Evolutionary conservation across 2,113 vertebrate species (phyloP), one percentile per base, ranked within the genome.

Genomic region (Psephotus haematonotus): DNA sequence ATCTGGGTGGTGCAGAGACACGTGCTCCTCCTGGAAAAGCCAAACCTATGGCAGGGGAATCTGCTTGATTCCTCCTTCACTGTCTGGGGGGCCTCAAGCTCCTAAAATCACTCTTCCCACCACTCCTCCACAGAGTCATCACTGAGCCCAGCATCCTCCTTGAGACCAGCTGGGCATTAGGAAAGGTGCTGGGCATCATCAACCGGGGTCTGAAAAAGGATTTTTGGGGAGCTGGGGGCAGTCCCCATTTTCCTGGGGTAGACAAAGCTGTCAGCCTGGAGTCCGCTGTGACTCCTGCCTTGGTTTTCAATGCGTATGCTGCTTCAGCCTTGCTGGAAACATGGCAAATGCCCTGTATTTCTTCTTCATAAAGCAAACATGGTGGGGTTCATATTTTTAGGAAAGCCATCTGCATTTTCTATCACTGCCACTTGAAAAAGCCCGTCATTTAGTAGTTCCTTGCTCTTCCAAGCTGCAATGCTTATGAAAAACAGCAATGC

Each of bases 151-250:
- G 41, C 49, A 70, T 24, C 33, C 43, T 57, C 33, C 49, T 60
- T 0, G 0, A 46, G 33, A 62, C 8, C 9, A 6, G 47, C 0
- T n/a, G 22, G 33, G 9, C 28, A 19, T 2, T 4, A 11, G 52
- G 22, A 64, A 19, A 19, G 3, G 11, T 78, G 44, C 11, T 74
- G 10, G 24, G 13, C 27, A n/a, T n/a, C 41, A 44, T 37, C 44
- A 69, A 0, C 39, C 60, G 17, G 17, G 17, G 60, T 65, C 63
- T 59, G 25, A 31, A 49, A 35, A 52, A n/a, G 13, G 22, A 4
- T 8, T 70, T 79, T n/a, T 7, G 46, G 27, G 50, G 12, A 85
- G 22, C 7, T 0, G 3, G n/a, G 37, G 23, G 6, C 28, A 60
- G 60, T 71, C 17, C 18, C 13, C 13, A 3, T 85, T 85, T 67